Percentiles rank a stretch among this genome's conserved stretches.
Conservation (phyloP, 2,113 vertebrate species). For the Symphodus melops region DNA sequence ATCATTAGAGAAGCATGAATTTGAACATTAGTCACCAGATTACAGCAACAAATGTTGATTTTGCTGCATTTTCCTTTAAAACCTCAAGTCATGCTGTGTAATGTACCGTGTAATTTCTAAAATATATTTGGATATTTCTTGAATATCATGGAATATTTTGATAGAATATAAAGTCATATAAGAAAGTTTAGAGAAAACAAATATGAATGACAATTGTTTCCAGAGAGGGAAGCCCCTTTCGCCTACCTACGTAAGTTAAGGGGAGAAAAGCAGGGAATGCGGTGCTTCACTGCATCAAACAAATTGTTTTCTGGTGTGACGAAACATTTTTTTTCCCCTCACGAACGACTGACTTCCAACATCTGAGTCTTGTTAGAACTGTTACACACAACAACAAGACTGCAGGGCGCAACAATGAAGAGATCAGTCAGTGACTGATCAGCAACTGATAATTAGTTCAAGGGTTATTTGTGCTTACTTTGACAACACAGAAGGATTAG, state of each 20-base stretch:
- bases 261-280: slow-evolving; percentile 39
- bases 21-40: not conserved
- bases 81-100: too few species aligned
- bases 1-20: slow-evolving; percentile 20
- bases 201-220: slow-evolving; percentile 30
- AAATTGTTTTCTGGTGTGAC: slow-evolving; percentile 79
- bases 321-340: slow-evolving; percentile 55
- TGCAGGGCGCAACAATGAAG: slow-evolving; percentile 39
- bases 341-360: slow-evolving; percentile 56
- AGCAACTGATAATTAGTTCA: slow-evolving; percentile 49
- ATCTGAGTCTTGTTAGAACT: slow-evolving; percentile 74
- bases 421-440: slow-evolving; percentile 60
- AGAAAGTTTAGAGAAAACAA: slow-evolving; percentile 16
- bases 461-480: slow-evolving; percentile 16
- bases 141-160: too few species aligned
- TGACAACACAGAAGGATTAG: slow-evolving; percentile 16
- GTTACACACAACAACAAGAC: slow-evolving; percentile 61
- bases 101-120: too few species aligned
- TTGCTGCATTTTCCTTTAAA: not conserved
- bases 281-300: slow-evolving; percentile 63
- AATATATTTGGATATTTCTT: not conserved
- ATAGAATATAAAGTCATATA: not conserved
- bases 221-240: slow-evolving; percentile 53
- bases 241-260: slow-evolving; percentile 39
- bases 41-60: too few species aligned